These are phyloP conservation scores for Agrochola lychnidis DNA, from an alignment of 2,888 invertebrate species.

Conservation along the genomic window DNA sequence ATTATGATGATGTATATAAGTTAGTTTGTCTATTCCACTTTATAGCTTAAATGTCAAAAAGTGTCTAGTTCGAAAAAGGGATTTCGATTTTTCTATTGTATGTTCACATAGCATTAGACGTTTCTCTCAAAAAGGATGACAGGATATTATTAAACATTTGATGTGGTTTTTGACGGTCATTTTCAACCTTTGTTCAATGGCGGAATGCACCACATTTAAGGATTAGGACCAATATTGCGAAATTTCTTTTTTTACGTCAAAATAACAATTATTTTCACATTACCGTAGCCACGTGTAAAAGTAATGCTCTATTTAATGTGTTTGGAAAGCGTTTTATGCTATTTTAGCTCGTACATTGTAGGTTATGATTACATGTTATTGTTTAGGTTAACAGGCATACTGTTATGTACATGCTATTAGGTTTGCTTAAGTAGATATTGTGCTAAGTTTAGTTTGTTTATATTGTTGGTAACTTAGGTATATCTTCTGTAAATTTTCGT, in stretches of 20 bases:
- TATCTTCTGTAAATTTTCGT: neutral
- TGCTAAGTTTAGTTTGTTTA: neutral
- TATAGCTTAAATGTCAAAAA: no score
- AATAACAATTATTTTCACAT: neutral
- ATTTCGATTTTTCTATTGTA: no score
- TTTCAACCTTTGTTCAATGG: neutral
- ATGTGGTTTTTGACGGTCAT: neutral
- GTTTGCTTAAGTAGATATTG: neutral
- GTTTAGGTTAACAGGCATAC: neutral
- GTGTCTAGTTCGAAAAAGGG: no score
- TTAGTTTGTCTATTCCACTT: no score
- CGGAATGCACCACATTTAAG: neutral
- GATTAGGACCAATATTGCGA: neutral
- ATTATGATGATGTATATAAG: no score
- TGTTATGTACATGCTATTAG: neutral
- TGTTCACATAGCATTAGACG: no score
- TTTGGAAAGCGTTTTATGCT: conserved; percentile 20
- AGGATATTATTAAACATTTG: no score
- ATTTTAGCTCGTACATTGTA: neutral
- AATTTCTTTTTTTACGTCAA: neutral
- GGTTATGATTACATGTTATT: conserved; percentile 16
- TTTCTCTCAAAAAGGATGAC: no score
- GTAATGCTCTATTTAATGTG: conserved; percentile 16
- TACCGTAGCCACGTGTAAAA: neutral
- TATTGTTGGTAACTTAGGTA: neutral